Conservation (phyloP, 2,797 vertebrate genomes). For the Sebastes nivosus region DNA sequence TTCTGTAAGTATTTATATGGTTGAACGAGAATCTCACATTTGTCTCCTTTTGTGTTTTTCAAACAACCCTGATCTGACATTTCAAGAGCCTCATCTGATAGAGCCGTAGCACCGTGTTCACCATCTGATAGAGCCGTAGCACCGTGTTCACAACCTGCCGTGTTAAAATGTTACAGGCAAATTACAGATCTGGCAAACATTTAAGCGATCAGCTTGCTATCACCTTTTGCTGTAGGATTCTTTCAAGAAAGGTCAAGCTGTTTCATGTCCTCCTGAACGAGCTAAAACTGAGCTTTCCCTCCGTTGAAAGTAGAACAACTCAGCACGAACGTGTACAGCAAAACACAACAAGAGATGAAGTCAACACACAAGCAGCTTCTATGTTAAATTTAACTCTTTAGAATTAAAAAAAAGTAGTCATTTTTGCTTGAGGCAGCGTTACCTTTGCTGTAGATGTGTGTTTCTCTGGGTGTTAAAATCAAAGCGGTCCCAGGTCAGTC, state of each 20-base stretch:
- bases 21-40: neutral
- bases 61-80: neutral
- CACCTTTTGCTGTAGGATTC: neutral
- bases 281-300: neutral
- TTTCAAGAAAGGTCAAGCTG: neutral
- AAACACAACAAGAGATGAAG: neutral
- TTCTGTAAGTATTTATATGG: neutral
- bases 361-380: neutral
- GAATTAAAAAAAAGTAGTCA: neutral
- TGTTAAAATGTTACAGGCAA: neutral
- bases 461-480: neutral
- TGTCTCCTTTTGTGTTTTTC: neutral
- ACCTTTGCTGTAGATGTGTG: conserved; percentile 12
- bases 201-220: neutral
- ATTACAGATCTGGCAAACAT: neutral
- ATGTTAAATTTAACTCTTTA: neutral
- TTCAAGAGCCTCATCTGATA: neutral
- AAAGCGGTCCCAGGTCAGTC: neutral
- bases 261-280: neutral
- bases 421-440: neutral
- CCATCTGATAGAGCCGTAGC: too few species aligned
- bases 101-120: neutral
- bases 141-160: neutral
- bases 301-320: neutral
- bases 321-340: neutral